Evolutionary conservation across 35 echinoderm and acorn worm species (phyloP).

Genomic region (Lytechinus pictus): DNA sequence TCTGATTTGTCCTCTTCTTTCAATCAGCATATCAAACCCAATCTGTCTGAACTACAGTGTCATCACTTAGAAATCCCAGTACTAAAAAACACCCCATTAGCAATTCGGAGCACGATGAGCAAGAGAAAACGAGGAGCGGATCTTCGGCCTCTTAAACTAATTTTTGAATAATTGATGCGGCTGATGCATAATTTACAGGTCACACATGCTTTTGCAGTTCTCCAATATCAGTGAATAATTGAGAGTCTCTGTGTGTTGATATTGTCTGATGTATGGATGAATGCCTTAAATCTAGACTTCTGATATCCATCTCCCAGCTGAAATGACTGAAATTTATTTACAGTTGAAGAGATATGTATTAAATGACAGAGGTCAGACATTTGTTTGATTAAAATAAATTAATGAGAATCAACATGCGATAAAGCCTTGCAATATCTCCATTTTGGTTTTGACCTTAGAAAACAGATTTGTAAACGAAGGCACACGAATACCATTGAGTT

Average conservation of each 20-base stretch:
- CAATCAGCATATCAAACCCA: not conserved
- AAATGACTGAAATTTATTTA: not conserved
- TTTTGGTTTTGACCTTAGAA: not conserved
- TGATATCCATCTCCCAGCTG: not conserved
- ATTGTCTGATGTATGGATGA: not conserved
- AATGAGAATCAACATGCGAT: not conserved
- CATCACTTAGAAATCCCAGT: not conserved
- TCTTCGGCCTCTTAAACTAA: constrained; percentile 18
- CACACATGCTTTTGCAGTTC: constrained; percentile 17
- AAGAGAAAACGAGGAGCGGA: not conserved
- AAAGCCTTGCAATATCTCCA: not conserved
- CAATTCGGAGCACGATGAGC: not conserved
- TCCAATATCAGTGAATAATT: not conserved
- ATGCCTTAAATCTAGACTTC: constrained; percentile 4
- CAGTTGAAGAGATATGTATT: not conserved
- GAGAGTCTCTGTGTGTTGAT: not conserved
- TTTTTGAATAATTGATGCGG: constrained; percentile 19
- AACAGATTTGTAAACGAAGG: no score
- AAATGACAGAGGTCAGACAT: not conserved
- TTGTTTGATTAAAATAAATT: not conserved
- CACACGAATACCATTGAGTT: no score
- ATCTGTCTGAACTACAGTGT: not conserved
- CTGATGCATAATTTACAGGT: not conserved
- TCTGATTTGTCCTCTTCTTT: not conserved
- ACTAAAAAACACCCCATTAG: not conserved